Percentiles rank a stretch among this genome's conserved stretches.
phyloP scores from a whole-genome alignment of 1,140 invertebrate species.

The Leptopilina boulardi region DNA sequence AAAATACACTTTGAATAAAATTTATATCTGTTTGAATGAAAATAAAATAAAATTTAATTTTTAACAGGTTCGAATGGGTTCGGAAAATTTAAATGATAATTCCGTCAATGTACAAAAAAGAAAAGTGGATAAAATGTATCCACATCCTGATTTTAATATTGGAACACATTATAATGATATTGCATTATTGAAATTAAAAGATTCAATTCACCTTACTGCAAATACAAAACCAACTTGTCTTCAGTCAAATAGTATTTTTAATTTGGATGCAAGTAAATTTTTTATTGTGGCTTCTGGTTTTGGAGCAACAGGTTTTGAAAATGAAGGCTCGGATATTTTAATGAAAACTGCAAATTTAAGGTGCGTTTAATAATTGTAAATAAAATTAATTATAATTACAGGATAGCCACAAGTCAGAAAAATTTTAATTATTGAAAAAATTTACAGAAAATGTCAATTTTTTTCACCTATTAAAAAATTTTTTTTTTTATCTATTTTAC shows the following conservation, averaged over 20 bases:
- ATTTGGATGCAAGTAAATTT: conserved; percentile 47
- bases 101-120: conserved; percentile 59
- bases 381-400: no score
- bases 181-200: conserved; percentile 72
- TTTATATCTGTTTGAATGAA: no score
- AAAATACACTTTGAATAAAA: no score
- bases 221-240: conserved; percentile 73
- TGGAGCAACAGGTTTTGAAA: conserved; percentile 59
- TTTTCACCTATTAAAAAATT: no score
- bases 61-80: conserved; percentile 67
- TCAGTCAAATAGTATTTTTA: conserved; percentile 63
- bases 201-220: conserved; percentile 53
- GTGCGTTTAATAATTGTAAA: conserved; percentile 46
- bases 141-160: conserved; percentile 71
- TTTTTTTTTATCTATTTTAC: no score
- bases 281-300: conserved; percentile 67
- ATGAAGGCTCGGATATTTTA: conserved; percentile 49
- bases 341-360: conserved; percentile 63
- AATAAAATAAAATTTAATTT: no score
- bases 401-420: no score
- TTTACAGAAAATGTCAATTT: no score
- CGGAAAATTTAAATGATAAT: conserved; percentile 56
- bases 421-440: no score
- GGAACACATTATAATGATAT: conserved; percentile 75
- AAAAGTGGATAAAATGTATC: conserved; percentile 58